Percentiles rank a stretch among this genome's conserved stretches.
Evolutionary conservation across 1,140 invertebrate genomes (phyloP).

Genomic region (Leptopilina clavipes): DNA sequence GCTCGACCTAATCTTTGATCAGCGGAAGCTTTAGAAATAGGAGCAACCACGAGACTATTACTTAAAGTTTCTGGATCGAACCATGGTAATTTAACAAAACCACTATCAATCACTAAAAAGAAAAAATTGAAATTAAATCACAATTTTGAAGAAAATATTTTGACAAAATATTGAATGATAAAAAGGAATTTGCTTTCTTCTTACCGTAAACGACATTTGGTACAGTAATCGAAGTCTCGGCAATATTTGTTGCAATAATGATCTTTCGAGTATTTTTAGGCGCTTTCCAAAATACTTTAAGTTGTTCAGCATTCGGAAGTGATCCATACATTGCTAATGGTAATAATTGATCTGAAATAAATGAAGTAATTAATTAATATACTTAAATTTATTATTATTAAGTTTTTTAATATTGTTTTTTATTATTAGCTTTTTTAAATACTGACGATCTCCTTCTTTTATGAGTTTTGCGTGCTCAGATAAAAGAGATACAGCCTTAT

Average conservation of each 20-base stretch:
- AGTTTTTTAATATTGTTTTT: background rate
- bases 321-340: conserved; percentile 96
- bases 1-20: conserved; percentile 94
- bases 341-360: conserved; percentile 79
- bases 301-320: conserved; percentile 87
- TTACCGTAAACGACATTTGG: conserved; percentile 92
- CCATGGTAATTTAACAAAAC: conserved; percentile 97
- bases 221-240: conserved; percentile 93
- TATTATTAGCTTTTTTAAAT: conserved; percentile 44
- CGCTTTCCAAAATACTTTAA: conserved; percentile 90
- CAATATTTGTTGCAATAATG: conserved; percentile 97
- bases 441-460: conserved; percentile 72
- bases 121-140: conserved; percentile 16
- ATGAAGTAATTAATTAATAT: background rate
- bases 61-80: conserved; percentile 90
- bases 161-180: no score
- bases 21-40: conserved; percentile 92
- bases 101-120: conserved; percentile 93
- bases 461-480: conserved; percentile 79
- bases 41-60: conserved; percentile 89
- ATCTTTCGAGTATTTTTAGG: conserved; percentile 89
- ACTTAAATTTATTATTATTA: no score
- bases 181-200: background rate
- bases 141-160: no score
- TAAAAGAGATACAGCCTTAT: conserved; percentile 82